Evolutionary conservation across 2,888 invertebrate species (phyloP).

Genomic region (Acheta domesticus): DNA sequence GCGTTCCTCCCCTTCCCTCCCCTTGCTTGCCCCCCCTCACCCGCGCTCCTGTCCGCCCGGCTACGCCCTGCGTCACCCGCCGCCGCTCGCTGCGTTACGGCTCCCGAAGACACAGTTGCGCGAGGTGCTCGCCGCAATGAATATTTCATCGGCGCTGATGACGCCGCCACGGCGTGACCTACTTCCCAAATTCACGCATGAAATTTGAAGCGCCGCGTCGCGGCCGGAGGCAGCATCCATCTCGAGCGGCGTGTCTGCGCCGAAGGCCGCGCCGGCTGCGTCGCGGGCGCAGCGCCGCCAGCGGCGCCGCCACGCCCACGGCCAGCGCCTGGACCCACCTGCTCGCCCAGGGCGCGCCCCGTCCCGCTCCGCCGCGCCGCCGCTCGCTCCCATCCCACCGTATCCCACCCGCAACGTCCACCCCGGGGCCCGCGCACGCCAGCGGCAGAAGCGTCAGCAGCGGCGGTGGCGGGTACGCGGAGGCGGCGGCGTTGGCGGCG

Average conservation of each 20-base stretch:
- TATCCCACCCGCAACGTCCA: no score
- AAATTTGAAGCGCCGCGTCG: not conserved
- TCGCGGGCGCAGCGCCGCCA: not conserved
- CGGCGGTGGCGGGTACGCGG: no score
- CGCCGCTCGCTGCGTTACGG: not conserved
- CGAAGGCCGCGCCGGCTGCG: not conserved
- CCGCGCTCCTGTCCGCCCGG: not conserved
- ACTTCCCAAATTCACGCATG: conserved; percentile 8
- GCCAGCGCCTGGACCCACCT: no score
- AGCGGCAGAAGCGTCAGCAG: no score
- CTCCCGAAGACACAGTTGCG: not conserved
- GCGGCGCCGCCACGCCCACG: not conserved
- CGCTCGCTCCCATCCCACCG: no score
- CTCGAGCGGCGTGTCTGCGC: not conserved
- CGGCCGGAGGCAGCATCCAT: not conserved
- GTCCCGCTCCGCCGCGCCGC: no score
- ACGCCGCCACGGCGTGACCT: not conserved
- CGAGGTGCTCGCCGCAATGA: not conserved
- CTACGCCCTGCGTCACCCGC: not conserved
- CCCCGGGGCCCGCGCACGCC: no score
- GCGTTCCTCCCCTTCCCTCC: not conserved
- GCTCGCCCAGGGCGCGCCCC: no score
- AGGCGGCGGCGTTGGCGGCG: not conserved
- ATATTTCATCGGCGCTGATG: conserved; percentile 18
- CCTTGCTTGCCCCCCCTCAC: not conserved